A percentile compares a stretch with the other conserved stretches of the same genome.
Evolutionary conservation across 2,113 vertebrate genomes (phyloP).

Genomic region (Rhabdornis inornatus): DNA sequence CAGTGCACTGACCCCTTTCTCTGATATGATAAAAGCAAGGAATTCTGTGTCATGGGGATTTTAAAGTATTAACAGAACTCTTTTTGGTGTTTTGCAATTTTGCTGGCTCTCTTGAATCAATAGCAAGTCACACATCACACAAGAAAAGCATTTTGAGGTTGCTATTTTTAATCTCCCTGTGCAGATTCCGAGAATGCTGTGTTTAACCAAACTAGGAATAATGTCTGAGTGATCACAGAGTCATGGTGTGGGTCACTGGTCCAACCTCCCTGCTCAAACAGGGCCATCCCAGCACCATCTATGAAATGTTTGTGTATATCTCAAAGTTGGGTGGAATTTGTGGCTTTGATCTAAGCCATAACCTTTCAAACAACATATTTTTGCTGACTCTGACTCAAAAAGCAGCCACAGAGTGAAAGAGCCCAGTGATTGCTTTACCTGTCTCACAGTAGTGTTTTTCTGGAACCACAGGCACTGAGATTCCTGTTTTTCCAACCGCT

Average conservation of each 20-base stretch:
- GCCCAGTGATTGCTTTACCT: neutral
- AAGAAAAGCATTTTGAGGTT: neutral
- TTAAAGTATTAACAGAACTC: neutral
- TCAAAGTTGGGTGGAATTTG: neutral
- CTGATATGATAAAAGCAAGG: neutral
- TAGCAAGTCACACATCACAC: neutral
- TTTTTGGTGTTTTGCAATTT: neutral
- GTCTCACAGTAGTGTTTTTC: neutral
- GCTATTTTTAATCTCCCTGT: neutral
- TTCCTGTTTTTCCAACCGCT: neutral
- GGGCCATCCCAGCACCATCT: neutral
- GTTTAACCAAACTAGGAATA: neutral
- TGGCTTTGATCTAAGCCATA: neutral
- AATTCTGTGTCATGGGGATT: accelerated
- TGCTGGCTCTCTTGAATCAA: neutral
- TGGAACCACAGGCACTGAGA: neutral
- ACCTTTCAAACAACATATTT: neutral
- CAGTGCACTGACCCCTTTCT: neutral
- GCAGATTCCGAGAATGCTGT: no score
- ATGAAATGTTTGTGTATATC: neutral
- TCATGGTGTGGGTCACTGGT: neutral
- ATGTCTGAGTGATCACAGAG: neutral
- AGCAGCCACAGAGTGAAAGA: neutral
- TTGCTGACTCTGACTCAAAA: neutral
- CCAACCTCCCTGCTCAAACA: neutral